A percentile compares a stretch with the other conserved stretches of the same genome.
Evolutionary conservation across 2,888 invertebrate species (phyloP).

Genomic region (Dexiosoma caninum): DNA sequence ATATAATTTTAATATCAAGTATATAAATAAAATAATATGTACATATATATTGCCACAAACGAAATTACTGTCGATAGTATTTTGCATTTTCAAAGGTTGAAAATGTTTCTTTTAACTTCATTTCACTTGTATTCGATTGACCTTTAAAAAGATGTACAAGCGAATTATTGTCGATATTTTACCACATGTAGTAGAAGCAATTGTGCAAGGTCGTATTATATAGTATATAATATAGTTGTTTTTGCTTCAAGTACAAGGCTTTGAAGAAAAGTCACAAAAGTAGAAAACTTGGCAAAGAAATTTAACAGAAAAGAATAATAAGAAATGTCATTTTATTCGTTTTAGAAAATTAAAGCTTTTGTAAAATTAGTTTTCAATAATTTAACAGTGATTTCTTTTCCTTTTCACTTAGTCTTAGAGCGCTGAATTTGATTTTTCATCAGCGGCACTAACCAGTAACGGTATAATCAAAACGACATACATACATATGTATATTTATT

Average conservation of each 20-base stretch:
- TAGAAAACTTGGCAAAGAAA: slow-evolving; percentile 39
- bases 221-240: slow-evolving; percentile 3
- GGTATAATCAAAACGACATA: no score
- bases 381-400: no score
- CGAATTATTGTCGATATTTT: not conserved
- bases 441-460: no score
- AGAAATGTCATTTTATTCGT: no score
- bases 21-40: no score
- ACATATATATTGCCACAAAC: no score
- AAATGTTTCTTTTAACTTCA: not conserved
- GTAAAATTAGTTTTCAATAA: no score
- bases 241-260: slow-evolving; percentile 46
- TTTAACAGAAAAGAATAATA: not conserved
- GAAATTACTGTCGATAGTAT: not conserved
- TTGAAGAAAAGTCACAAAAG: not conserved
- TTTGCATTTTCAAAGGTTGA: slow-evolving; percentile 28
- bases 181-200: slow-evolving; percentile 24
- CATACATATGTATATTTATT: no score
- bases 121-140: not conserved
- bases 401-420: no score
- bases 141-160: slow-evolving; percentile 12
- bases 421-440: no score
- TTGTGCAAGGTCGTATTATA: slow-evolving; percentile 19
- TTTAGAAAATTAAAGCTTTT: no score
- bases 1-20: no score